These are phyloP conservation scores for Platichthys stellatus DNA, from an alignment of 2,113 vertebrate genomes.

Conservation along the genomic window DNA sequence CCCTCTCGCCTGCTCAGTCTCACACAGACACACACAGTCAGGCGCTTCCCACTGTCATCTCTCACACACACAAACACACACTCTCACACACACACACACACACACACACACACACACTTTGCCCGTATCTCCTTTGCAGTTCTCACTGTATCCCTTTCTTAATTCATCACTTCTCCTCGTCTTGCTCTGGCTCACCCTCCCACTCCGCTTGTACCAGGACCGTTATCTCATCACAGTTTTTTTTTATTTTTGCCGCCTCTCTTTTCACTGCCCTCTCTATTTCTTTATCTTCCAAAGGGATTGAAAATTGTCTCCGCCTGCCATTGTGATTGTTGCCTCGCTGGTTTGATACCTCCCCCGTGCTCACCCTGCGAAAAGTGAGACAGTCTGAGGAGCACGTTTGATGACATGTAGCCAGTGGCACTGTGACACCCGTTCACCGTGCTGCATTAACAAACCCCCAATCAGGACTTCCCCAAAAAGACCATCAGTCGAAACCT, in stretches of 20 bases:
- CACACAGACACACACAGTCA: background rate
- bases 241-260: background rate
- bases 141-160: constrained; percentile 31
- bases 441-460: constrained; percentile 31
- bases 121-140: constrained; percentile 23
- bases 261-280: constrained; percentile 4
- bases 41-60: too few species aligned
- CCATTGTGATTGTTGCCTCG: constrained; percentile 31
- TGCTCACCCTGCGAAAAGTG: background rate
- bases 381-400: constrained; percentile 8
- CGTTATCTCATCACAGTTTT: constrained; percentile 41
- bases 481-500: constrained; percentile 13
- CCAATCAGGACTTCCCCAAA: constrained; percentile 21
- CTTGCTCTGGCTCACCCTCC: constrained; percentile 49
- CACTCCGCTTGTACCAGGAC: constrained; percentile 35
- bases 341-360: constrained; percentile 9
- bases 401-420: constrained; percentile 31
- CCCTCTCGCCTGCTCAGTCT: constrained; percentile 19
- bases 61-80: background rate
- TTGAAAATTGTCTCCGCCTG: constrained; percentile 27
- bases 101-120: background rate
- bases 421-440: constrained; percentile 13
- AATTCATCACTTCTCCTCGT: constrained; percentile 49
- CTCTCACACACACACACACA: background rate
- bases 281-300: constrained; percentile 40